A percentile compares a stretch with the other conserved stretches of the same genome.
phyloP scores from a whole-genome alignment of 2,888 invertebrate genomes.

The Sipunculus nudus region DNA sequence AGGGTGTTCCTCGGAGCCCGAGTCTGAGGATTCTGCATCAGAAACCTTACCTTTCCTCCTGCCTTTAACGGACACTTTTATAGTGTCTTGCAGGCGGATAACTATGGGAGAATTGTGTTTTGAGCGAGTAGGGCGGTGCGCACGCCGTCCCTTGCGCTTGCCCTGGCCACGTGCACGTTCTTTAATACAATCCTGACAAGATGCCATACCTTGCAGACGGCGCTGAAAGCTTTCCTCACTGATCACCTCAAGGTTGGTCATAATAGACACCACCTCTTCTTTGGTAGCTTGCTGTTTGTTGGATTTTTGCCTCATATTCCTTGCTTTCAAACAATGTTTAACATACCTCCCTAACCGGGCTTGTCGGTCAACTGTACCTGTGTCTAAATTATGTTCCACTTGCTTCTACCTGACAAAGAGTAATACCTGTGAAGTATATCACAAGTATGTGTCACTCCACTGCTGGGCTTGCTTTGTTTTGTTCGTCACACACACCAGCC shows the following conservation, averaged over 20 bases:
- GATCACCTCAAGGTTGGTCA: slow-evolving; percentile 50
- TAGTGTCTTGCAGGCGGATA: slow-evolving; percentile 31
- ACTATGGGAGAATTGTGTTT: slow-evolving; percentile 30
- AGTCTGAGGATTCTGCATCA: slow-evolving; percentile 17
- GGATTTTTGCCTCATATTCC: no score
- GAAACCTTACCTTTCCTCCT: not conserved
- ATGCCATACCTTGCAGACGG: slow-evolving; percentile 47
- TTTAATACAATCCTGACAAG: slow-evolving; percentile 57
- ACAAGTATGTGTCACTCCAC: no score
- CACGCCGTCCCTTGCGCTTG: slow-evolving; percentile 3
- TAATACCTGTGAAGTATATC: no score
- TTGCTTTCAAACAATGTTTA: no score
- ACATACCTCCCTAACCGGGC: no score
- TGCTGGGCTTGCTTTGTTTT: no score
- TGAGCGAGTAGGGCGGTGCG: slow-evolving; percentile 3
- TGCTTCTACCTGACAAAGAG: no score
- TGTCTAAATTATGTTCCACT: no score
- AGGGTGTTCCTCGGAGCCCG: slow-evolving; percentile 17
- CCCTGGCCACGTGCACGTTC: slow-evolving; percentile 41
- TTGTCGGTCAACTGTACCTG: no score
- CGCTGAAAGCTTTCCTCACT: slow-evolving; percentile 50
- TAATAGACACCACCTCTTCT: no score
- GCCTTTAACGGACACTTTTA: slow-evolving; percentile 24
- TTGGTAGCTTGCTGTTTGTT: no score
- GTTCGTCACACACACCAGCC: no score